phyloP scores from a whole-genome alignment of 2,797 vertebrate genomes.

The Typhlichthys subterraneus region DNA sequence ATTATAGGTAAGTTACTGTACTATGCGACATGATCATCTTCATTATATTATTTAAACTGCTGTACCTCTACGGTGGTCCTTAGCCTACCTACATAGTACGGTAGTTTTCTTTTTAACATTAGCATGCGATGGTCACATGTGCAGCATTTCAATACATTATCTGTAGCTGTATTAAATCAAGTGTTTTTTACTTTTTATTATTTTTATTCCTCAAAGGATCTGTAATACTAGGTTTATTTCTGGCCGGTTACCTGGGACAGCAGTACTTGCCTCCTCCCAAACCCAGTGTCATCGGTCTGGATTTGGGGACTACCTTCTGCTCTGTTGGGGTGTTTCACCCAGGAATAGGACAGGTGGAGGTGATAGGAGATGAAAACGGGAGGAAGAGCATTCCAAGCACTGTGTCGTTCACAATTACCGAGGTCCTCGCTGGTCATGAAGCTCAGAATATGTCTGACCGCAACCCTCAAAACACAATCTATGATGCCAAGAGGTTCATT shows the following conservation, averaged over 20 bases:
- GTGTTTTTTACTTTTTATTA: too few species aligned
- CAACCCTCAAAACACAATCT: conserved; percentile 91
- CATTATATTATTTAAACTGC: too few species aligned
- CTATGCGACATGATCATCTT: too few species aligned
- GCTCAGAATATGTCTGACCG: conserved; percentile 87
- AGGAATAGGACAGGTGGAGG: conserved; percentile 88
- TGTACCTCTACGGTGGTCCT: too few species aligned
- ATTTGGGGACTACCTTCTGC: conserved; percentile 96
- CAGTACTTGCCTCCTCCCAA: conserved; percentile 93
- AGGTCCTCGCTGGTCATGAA: conserved; percentile 85
- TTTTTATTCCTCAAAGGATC: conserved; percentile 78
- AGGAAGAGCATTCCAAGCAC: conserved; percentile 90
- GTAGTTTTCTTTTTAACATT: not conserved
- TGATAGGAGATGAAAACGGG: conserved; percentile 86
- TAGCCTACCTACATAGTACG: too few species aligned
- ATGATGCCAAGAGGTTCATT: conserved; percentile 96
- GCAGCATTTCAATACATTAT: not conserved
- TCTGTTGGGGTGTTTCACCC: conserved; percentile 94
- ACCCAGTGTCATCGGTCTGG: conserved; percentile 91
- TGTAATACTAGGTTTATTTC: conserved; percentile 87
- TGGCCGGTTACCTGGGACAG: conserved; percentile 96
- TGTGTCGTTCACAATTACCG: conserved; percentile 85
- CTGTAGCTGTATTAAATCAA: too few species aligned
- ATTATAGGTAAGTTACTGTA: conserved; percentile 73
- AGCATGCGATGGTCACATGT: not conserved